Base-by-base conservation (phyloP, 2,113 vertebrate genomes). In the Sander vitreus region DNA sequence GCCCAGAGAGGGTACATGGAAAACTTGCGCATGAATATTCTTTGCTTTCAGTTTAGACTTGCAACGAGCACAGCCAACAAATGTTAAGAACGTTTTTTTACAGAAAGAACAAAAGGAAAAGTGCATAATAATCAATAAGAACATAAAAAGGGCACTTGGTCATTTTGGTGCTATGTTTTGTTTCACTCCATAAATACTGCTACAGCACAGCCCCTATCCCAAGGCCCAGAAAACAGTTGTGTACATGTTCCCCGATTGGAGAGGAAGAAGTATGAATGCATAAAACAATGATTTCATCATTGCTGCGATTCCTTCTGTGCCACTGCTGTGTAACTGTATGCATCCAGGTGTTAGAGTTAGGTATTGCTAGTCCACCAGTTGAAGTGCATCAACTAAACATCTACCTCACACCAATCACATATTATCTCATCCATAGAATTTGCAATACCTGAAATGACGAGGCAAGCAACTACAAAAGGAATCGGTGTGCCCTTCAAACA, bases 121-220 rank as follows among this genome's bases (percentile, higher is more conserved):
- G 93, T 94, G 92, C 93, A 93, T 93, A 78, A 89, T 86, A 80
- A 89, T 85, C 64, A 78, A 85, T 78, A 90, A 83, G 83, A 93
- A 93, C 80, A 80, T 89, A 89, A 91, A 91, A 93, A 94, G 93
- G 92, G 86, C 93, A 94, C 93, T 94, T 93, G 82, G 84, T 89
- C 85, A 88, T 91, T 86, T 94, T 91, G 93, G 90, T 93, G 90
- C 87, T 92, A 80, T 85, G 81, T 86, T 69, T 88, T 77, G 79
- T 88, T 78, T 87, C 68, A 67, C 59, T 90, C 88, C 85, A 91
- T 92, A 90, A 93, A 93, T 92, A 94, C 92, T 93, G 91, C 89
- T 93, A 93, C 87, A 92, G 82, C 83, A 90, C 86, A 87, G 88
- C 84, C 51, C 85, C 74, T 58, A 78, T 83, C 83, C 83, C 77